A percentile compares a stretch with the other conserved stretches of the same genome.
phyloP scores from a whole-genome alignment of 1,140 invertebrate genomes.

The Propsilocerus akamusi region DNA sequence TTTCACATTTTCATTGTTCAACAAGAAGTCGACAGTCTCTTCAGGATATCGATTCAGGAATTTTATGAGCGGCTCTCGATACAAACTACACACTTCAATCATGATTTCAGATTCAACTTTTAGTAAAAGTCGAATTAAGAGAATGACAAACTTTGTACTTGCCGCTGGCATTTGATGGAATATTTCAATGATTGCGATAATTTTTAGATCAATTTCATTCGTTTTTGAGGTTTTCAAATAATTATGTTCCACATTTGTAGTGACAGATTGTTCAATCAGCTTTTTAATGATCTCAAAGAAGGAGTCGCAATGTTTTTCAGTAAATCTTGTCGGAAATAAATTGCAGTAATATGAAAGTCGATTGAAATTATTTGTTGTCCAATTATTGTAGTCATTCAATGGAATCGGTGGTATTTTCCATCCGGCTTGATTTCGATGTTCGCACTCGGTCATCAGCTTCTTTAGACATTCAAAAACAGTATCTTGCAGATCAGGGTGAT shows the following conservation, averaged over 20 bases:
- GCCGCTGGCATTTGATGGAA: conserved; percentile 73
- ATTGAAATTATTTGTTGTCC: conserved; percentile 66
- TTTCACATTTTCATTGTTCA: conserved; percentile 52
- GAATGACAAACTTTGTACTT: conserved; percentile 55
- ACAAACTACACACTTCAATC: conserved; percentile 70
- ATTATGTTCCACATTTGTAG: conserved; percentile 44
- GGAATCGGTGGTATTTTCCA: conserved; percentile 54
- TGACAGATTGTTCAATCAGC: conserved; percentile 55
- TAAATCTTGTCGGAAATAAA: conserved; percentile 77
- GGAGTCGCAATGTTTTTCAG: conserved; percentile 79
- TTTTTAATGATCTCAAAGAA: conserved; percentile 62
- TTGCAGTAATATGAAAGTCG: conserved; percentile 73
- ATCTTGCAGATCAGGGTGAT: conserved; percentile 65
- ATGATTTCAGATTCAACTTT: conserved; percentile 66
- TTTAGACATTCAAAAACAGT: conserved; percentile 83
- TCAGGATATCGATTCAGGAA: conserved; percentile 67
- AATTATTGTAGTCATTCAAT: conserved; percentile 56
- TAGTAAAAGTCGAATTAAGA: conserved; percentile 56
- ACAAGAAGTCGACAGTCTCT: conserved; percentile 58
- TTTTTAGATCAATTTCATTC: conserved; percentile 56
- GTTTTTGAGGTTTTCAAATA: conserved; percentile 41
- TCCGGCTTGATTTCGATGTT: conserved; percentile 54
- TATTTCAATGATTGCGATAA: conserved; percentile 68
- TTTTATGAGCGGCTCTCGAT: conserved; percentile 63
- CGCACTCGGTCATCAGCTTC: conserved; percentile 59